Percentiles rank a stretch among this genome's conserved stretches.
Evolutionary conservation across 2,888 invertebrate genomes (phyloP).

Genomic region (Nomada fucata): DNA sequence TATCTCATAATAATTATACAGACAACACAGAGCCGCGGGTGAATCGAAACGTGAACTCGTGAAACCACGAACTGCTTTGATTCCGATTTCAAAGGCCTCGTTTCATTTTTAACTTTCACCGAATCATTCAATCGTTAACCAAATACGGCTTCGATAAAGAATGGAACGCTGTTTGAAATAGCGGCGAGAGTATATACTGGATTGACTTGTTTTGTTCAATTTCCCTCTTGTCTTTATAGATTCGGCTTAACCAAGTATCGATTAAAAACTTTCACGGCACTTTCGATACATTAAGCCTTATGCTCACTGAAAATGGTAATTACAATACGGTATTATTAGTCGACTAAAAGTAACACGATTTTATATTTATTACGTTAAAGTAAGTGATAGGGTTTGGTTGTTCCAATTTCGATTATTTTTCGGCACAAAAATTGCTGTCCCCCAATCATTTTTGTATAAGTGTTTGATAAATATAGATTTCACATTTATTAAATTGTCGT

Average conservation of each 20-base stretch:
- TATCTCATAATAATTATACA: conserved; percentile 28
- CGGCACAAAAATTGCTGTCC: too few species aligned
- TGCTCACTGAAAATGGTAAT: too few species aligned
- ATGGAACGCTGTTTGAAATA: conserved; percentile 17
- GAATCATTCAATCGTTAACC: conserved; percentile 27
- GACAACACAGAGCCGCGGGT: conserved; percentile 8
- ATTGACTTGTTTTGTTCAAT: background rate
- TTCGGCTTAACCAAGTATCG: background rate
- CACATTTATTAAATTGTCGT: too few species aligned
- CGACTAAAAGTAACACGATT: too few species aligned
- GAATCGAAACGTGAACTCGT: conserved; percentile 35
- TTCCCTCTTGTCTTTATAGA: background rate
- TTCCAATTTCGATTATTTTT: too few species aligned
- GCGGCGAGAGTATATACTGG: background rate
- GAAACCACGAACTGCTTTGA: conserved; percentile 27
- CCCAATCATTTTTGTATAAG: too few species aligned
- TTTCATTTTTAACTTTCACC: conserved; percentile 45
- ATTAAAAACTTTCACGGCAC: background rate
- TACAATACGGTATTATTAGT: too few species aligned
- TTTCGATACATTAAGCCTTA: too few species aligned
- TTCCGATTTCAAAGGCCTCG: conserved; percentile 39
- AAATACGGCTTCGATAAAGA: background rate
- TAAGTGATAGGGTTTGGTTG: too few species aligned
- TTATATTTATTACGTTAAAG: too few species aligned
- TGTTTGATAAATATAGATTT: too few species aligned